Percentiles rank a stretch among this genome's conserved stretches.
phyloP scores from a whole-genome alignment of 2,113 vertebrate genomes.

The Perca flavescens region DNA sequence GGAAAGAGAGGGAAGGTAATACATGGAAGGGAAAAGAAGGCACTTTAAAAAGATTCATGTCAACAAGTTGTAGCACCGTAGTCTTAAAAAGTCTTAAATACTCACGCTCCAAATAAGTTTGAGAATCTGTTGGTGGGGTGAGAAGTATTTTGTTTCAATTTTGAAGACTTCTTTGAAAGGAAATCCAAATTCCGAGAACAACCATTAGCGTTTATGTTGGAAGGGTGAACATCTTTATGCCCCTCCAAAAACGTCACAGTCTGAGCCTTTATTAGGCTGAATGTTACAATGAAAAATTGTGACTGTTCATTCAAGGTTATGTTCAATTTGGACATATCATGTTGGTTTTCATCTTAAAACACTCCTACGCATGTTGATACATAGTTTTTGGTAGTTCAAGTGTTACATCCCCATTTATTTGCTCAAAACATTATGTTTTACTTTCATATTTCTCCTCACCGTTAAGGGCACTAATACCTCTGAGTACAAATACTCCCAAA shows the following conservation, averaged over 20 bases:
- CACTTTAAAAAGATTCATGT: conserved; percentile 26
- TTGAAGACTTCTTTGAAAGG: neutral
- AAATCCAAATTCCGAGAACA: neutral
- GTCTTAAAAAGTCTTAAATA: neutral
- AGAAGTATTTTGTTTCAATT: neutral
- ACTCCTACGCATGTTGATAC: neutral
- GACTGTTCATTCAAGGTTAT: conserved; percentile 1
- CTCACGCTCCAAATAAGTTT: conserved; percentile 9
- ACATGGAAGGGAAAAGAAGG: conserved; percentile 41
- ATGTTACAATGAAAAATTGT: neutral
- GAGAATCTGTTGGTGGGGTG: neutral
- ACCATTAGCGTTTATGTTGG: neutral
- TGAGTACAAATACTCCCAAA: conserved; percentile 44
- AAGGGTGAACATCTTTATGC: neutral
- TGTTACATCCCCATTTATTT: conserved; percentile 16
- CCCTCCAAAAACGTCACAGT: neutral
- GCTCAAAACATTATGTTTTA: neutral
- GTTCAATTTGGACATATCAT: neutral
- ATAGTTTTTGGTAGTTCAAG: neutral
- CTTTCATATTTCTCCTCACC: conserved; percentile 17
- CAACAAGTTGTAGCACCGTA: conserved; percentile 19
- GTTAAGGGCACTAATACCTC: conserved; percentile 33
- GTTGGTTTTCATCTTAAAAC: conserved; percentile 9
- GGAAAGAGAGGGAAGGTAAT: conserved; percentile 65
- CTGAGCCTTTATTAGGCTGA: neutral